Percentiles rank a stretch among this genome's conserved stretches.
These are phyloP conservation scores for Brachyistius frenatus DNA, from an alignment of 2,113 vertebrate species.

Conservation along the genomic window DNA sequence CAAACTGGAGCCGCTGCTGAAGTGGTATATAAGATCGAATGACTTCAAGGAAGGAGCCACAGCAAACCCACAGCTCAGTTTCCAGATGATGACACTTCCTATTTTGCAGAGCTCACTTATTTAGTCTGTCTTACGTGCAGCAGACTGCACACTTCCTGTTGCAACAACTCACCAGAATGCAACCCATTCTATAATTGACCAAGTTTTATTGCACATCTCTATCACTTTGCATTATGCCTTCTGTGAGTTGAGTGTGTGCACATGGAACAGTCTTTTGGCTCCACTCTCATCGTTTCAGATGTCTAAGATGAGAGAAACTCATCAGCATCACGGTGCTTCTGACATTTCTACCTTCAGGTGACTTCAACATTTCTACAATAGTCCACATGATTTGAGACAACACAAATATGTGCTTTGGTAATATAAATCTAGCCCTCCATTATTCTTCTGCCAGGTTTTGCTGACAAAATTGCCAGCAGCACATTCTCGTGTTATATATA, in stretches of 20 bases:
- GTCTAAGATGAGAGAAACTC: background rate
- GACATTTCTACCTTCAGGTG: background rate
- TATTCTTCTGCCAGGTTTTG: background rate
- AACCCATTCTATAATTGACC: background rate
- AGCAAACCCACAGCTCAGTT: background rate
- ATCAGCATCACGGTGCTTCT: background rate
- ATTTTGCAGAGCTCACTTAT: background rate
- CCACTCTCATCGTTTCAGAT: too few relatives aligned
- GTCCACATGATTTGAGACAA: background rate
- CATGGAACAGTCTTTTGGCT: too few relatives aligned
- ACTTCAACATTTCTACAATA: too few relatives aligned
- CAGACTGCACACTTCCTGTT: conserved; percentile 42
- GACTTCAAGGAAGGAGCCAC: background rate
- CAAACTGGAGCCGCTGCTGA: background rate
- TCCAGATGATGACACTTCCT: conserved; percentile 2
- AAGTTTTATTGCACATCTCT: background rate
- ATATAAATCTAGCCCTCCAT: background rate
- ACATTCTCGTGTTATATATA: background rate
- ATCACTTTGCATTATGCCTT: too few relatives aligned
- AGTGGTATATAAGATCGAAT: background rate
- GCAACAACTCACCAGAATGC: conserved; percentile 14
- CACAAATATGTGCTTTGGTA: too few relatives aligned
- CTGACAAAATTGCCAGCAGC: background rate
- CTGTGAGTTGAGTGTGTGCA: too few relatives aligned
- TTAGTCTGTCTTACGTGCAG: background rate